phyloP scores from a whole-genome alignment of 2,797 vertebrate species.

The Acropternis orthonyx region DNA sequence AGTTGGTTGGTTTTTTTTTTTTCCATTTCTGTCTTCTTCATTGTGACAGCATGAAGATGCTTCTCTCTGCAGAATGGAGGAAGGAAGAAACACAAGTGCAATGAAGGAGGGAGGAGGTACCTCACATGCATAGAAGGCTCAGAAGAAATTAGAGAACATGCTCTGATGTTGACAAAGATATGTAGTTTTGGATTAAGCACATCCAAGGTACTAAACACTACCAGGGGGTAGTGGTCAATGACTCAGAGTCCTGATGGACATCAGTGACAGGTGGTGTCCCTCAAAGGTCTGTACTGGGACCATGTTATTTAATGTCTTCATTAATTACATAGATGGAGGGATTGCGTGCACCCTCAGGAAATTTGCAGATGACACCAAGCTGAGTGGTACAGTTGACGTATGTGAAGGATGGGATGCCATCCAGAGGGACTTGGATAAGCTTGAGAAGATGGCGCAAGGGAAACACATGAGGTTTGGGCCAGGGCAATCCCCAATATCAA shows the following conservation, averaged over 20 bases:
- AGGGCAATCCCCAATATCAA: not conserved
- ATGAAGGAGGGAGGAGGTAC: rapidly evolving
- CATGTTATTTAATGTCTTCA: not conserved
- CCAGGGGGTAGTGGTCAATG: not conserved
- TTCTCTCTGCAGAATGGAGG: not conserved
- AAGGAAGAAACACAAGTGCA: not conserved
- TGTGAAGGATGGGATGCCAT: not conserved
- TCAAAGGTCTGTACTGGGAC: rapidly evolving
- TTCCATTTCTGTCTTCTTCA: not conserved
- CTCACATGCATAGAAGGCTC: not conserved
- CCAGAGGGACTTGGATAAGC: not conserved
- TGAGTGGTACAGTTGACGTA: not conserved
- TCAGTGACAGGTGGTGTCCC: not conserved
- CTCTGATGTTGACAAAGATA: not conserved
- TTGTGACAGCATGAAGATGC: not conserved
- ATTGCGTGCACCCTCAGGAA: not conserved
- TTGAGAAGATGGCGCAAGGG: not conserved
- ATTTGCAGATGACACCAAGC: not conserved
- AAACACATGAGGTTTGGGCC: not conserved
- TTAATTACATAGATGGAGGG: not conserved
- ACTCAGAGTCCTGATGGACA: not conserved
- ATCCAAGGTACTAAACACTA: not conserved
- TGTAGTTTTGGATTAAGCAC: not conserved
- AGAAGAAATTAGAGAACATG: not conserved
- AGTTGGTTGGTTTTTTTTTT: not conserved